Percentiles rank a stretch among this genome's conserved stretches.
phyloP scores from a whole-genome alignment of 2,888 invertebrate species.

The Eupelmus urozonus region DNA sequence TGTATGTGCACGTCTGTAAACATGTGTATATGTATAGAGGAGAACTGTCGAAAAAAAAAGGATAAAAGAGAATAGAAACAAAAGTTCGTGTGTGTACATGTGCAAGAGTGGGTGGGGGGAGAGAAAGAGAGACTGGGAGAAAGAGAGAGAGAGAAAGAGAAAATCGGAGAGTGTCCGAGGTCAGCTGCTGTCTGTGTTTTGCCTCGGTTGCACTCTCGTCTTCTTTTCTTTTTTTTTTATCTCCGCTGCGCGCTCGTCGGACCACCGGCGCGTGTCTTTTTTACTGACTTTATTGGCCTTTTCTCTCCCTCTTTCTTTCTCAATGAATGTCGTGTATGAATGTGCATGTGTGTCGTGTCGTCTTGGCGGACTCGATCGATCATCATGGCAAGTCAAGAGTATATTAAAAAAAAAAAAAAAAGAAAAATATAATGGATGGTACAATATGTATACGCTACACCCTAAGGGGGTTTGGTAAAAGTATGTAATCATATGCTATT shows the following conservation, averaged over 20 bases:
- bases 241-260: neutral
- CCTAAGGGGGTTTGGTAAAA: conserved; percentile 38
- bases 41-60: too few relatives aligned
- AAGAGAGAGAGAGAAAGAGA: conserved; percentile 17
- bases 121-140: conserved; percentile 24
- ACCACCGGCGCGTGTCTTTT: neutral
- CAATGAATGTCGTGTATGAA: neutral
- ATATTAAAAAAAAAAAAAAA: conserved; percentile 57
- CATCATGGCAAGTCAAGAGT: conserved; percentile 56
- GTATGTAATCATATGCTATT: conserved; percentile 43
- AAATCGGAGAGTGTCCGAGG: conserved; percentile 19
- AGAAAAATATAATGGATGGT: conserved; percentile 26
- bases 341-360: conserved; percentile 29
- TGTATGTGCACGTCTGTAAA: conserved; percentile 19
- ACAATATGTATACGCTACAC: conserved; percentile 40
- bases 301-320: conserved; percentile 34
- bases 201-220: conserved; percentile 13
- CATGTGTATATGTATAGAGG: neutral
- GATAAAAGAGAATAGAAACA: neutral
- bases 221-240: too few relatives aligned
- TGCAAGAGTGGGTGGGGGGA: conserved; percentile 10
- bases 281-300: neutral
- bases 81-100: conserved; percentile 16
- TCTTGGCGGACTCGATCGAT: conserved; percentile 54
- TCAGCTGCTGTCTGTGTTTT: conserved; percentile 32